Evolutionary conservation across 2,113 vertebrate species (phyloP).

Genomic region (Lota lota): DNA sequence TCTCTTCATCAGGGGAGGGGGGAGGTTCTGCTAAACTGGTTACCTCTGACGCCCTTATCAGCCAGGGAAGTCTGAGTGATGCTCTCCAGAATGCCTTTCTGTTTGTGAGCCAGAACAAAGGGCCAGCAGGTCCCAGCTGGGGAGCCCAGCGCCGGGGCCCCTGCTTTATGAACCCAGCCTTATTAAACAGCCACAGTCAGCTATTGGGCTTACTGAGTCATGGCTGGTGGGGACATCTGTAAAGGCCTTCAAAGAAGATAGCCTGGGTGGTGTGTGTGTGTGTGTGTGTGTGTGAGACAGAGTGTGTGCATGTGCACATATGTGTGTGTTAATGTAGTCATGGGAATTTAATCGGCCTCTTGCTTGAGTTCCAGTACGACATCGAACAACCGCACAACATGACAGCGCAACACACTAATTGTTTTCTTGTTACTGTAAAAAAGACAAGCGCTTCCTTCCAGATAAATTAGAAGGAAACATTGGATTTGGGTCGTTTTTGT

Average conservation of each 20-base stretch:
- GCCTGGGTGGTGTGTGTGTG: conserved; percentile 22
- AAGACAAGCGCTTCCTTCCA: no score
- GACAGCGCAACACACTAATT: no score
- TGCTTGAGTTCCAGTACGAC: no score
- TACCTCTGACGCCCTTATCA: conserved; percentile 57
- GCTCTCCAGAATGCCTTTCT: conserved; percentile 54
- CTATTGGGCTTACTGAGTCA: conserved; percentile 55
- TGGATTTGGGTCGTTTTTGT: no score
- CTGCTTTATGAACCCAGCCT: not conserved
- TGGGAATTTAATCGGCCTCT: no score
- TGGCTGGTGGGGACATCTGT: conserved; percentile 17
- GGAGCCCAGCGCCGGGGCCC: conserved; percentile 16
- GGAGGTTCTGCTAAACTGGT: conserved; percentile 53
- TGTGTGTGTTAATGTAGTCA: no score
- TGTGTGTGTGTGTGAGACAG: no score
- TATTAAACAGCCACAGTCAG: conserved; percentile 57
- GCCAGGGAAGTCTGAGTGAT: conserved; percentile 45
- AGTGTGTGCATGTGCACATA: no score
- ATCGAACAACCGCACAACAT: no score
- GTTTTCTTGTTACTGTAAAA: no score
- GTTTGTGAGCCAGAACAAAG: conserved; percentile 55
- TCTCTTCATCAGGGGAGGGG: conserved; percentile 49
- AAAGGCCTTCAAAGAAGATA: conserved; percentile 23
- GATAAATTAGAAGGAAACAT: no score
- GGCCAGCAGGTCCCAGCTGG: conserved; percentile 37